Conservation (phyloP, 1,140 invertebrate species). For the Metaphire vulgaris region DNA sequence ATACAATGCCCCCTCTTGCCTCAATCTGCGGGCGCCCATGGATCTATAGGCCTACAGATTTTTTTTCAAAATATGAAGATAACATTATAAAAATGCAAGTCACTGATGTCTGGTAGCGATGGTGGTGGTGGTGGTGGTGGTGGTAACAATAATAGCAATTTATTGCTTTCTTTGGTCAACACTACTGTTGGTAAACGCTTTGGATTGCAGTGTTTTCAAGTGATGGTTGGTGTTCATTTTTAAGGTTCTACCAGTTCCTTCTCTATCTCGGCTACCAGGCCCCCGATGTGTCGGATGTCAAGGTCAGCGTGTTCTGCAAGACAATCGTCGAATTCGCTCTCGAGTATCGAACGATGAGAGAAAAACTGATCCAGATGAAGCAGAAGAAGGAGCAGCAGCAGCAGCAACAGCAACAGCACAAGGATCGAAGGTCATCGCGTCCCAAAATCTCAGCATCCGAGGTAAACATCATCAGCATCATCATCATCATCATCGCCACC, state of each 20-base stretch:
- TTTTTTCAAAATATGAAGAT: too few species aligned
- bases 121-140: too few species aligned
- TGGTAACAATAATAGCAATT: too few species aligned
- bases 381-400: slow-evolving; percentile 91
- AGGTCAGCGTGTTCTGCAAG: slow-evolving; percentile 85
- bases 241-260: slow-evolving; percentile 84
- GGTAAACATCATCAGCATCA: slow-evolving; percentile 7
- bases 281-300: slow-evolving; percentile 75
- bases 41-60: too few species aligned
- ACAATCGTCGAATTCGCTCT: slow-evolving; percentile 96
- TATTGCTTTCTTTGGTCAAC: too few species aligned
- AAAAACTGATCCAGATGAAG: slow-evolving; percentile 87
- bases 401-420: slow-evolving; percentile 55
- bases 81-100: too few species aligned
- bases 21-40: too few species aligned
- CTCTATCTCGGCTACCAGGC: slow-evolving; percentile 82
- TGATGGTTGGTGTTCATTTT: slow-evolving; percentile 26
- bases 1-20: too few species aligned
- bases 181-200: background rate
- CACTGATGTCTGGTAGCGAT: too few species aligned
- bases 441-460: slow-evolving; percentile 54
- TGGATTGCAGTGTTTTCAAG: background rate
- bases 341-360: slow-evolving; percentile 93
- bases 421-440: slow-evolving; percentile 71
- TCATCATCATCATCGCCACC: slow-evolving; percentile 10